Percentiles rank a stretch among this genome's conserved stretches.
phyloP scores from a whole-genome alignment of 1,140 invertebrate species.

The Phymorhynchus buccinoides region DNA sequence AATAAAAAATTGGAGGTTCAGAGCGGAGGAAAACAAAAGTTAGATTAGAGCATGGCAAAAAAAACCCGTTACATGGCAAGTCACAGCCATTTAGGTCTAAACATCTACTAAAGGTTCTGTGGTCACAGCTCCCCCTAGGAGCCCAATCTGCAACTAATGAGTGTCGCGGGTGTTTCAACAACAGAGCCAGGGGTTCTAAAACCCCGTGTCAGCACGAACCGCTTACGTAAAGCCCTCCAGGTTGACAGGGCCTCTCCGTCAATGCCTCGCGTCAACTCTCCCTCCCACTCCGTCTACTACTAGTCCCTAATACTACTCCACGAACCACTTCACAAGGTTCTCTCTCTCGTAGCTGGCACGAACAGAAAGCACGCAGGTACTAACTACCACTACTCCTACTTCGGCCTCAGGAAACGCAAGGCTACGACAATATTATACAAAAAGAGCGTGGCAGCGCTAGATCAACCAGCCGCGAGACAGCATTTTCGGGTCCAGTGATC shows the following conservation, averaged over 20 bases:
- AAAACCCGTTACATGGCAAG: constrained; percentile 24
- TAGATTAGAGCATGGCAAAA: too few species aligned
- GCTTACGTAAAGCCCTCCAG: constrained; percentile 14
- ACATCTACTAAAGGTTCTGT: too few species aligned
- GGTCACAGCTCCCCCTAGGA: too few species aligned
- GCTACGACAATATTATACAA: not conserved
- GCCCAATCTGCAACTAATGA: constrained; percentile 27
- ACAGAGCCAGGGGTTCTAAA: not conserved
- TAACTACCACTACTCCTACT: too few species aligned
- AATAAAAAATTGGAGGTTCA: too few species aligned
- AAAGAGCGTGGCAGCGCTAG: not conserved
- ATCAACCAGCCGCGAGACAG: too few species aligned
- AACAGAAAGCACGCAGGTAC: not conserved
- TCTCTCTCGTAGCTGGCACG: not conserved
- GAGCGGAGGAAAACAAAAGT: too few species aligned
- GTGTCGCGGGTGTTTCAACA: constrained; percentile 1
- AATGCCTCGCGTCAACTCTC: not conserved
- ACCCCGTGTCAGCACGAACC: constrained; percentile 3
- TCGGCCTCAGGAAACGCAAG: not conserved
- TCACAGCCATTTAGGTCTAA: too few species aligned
- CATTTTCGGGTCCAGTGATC: too few species aligned
- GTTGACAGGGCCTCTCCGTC: not conserved
- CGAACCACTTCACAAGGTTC: not conserved
- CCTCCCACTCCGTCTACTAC: not conserved
- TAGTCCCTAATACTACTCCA: not conserved